phyloP scores from a whole-genome alignment of 2,797 vertebrate species.

The Cyclopterus lumpus region DNA sequence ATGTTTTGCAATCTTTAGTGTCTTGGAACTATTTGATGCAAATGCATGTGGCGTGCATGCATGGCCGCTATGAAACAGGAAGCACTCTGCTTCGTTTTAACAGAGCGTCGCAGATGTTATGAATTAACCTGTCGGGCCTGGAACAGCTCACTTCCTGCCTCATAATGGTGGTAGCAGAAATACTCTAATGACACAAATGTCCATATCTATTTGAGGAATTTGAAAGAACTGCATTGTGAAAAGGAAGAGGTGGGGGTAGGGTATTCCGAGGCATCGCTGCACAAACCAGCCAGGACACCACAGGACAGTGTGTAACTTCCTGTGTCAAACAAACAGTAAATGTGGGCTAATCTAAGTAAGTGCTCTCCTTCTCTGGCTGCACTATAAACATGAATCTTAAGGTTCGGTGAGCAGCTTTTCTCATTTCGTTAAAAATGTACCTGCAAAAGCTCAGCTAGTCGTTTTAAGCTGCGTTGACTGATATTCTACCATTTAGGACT shows the following conservation, averaged over 20 bases:
- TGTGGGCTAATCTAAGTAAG: slow-evolving; percentile 19
- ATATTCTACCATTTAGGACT: neutral
- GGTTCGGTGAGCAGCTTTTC: slow-evolving; percentile 5
- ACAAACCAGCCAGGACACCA: slow-evolving; percentile 30
- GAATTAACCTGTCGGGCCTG: slow-evolving; percentile 71
- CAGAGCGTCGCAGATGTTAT: slow-evolving; percentile 61
- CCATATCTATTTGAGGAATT: slow-evolving; percentile 57
- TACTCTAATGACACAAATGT: slow-evolving; percentile 58
- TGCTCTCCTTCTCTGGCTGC: slow-evolving; percentile 16
- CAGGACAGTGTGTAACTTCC: slow-evolving; percentile 38
- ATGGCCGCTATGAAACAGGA: slow-evolving; percentile 54
- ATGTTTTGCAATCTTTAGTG: slow-evolving; percentile 12
- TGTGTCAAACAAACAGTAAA: slow-evolving; percentile 51
- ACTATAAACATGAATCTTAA: slow-evolving; percentile 11
- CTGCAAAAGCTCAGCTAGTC: slow-evolving; percentile 14
- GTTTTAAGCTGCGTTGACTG: neutral
- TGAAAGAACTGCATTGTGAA: slow-evolving; percentile 46
- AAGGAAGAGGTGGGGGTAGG: neutral
- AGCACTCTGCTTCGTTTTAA: slow-evolving; percentile 48
- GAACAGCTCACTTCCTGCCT: slow-evolving; percentile 66
- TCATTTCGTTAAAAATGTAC: neutral
- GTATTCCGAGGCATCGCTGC: neutral
- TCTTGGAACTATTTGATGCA: slow-evolving; percentile 39
- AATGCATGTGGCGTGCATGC: slow-evolving; percentile 28
- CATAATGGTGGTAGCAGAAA: slow-evolving; percentile 55